These are phyloP conservation scores for Danio aesculapii DNA, from an alignment of 2,797 vertebrate genomes.

Conservation along the genomic window DNA sequence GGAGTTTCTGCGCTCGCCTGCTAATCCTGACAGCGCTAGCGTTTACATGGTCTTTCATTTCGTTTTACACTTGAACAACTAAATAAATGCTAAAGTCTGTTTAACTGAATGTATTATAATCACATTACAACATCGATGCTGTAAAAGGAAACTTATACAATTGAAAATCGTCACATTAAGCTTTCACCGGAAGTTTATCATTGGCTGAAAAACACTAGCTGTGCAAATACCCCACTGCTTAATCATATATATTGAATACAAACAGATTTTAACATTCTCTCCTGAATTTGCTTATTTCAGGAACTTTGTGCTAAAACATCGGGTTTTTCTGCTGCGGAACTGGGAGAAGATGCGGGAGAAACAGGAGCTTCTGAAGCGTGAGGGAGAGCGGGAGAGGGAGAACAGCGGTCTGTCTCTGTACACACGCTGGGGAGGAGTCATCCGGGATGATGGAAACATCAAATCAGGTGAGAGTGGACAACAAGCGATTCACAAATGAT, in stretches of 20 bases:
- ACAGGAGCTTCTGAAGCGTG: constrained; percentile 91
- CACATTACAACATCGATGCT: no score
- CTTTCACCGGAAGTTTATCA: no score
- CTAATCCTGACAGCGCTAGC: no score
- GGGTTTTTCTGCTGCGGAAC: constrained; percentile 94
- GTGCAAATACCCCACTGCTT: no score
- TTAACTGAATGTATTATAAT: no score
- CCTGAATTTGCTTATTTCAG: constrained; percentile 67
- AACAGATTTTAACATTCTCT: neutral
- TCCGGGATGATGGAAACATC: constrained; percentile 95
- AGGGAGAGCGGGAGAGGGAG: constrained; percentile 80
- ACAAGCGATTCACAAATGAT: neutral
- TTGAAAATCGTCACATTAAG: no score
- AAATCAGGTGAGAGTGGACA: constrained; percentile 85
- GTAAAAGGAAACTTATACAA: no score
- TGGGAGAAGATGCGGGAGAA: constrained; percentile 97
- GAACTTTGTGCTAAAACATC: constrained; percentile 96
- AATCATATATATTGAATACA: neutral
- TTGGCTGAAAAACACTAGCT: no score
- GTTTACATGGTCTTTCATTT: no score
- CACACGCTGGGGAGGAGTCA: constrained; percentile 92
- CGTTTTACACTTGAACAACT: no score
- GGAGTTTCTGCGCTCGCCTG: no score
- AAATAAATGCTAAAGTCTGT: no score
- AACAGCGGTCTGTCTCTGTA: constrained; percentile 84